Percentiles rank a stretch among this genome's conserved stretches.
Evolutionary conservation across 2,113 vertebrate species (phyloP).

Genomic region (Chaenogobius annularis): DNA sequence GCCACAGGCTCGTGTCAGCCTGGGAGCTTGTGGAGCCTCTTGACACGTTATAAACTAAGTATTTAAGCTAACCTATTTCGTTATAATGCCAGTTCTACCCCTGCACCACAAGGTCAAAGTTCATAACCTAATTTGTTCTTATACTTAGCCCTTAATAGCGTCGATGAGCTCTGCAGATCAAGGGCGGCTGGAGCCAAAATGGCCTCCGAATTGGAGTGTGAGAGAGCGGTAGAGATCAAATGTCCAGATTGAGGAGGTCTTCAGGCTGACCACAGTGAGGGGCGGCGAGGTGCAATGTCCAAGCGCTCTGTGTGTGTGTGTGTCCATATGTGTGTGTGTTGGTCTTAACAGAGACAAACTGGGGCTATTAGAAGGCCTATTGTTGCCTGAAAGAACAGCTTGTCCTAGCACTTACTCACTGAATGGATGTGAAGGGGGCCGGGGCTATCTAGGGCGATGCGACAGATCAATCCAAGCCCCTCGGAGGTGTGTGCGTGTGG

Average conservation of each 20-base stretch:
- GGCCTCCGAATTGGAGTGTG: neutral
- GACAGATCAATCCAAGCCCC: conserved; percentile 65
- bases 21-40: no score
- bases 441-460: conserved; percentile 59
- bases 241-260: conserved; percentile 31
- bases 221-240: conserved; percentile 10
- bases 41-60: neutral
- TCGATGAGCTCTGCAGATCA: neutral
- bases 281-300: conserved; percentile 19
- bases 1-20: no score
- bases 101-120: conserved; percentile 10
- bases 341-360: conserved; percentile 74
- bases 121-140: neutral
- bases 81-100: neutral
- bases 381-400: conserved; percentile 74
- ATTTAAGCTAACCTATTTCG: neutral
- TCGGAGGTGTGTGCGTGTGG: neutral
- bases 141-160: neutral
- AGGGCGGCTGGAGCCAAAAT: conserved; percentile 28
- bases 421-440: conserved; percentile 63
- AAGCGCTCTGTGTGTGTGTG: conserved; percentile 16
- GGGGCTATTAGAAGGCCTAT: conserved; percentile 69
- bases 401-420: conserved; percentile 71
- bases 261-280: conserved; percentile 28
- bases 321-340: conserved; percentile 19